Evolutionary conservation across 2,113 vertebrate species (phyloP), one percentile per base, ranked within the genome.

Genomic region (Arizona elegans): DNA sequence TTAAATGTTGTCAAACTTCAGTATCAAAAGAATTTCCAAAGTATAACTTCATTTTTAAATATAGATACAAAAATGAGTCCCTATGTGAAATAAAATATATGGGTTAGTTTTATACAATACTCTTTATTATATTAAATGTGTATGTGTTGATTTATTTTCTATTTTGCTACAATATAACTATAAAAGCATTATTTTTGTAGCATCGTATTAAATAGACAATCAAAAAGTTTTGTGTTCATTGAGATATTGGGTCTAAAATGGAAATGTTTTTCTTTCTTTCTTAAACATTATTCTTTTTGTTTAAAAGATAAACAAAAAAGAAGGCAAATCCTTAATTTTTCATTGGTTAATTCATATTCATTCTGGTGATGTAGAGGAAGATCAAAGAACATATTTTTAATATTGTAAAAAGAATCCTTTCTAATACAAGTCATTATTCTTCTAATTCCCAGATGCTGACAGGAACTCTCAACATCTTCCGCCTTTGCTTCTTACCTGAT

Each of bases 21-120:
- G 95, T 94, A 94, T 33, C 92, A 93, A 94, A 94, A 13, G 62
- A 54, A 96, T 96, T 95, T 94, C 93, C 93, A 95, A 94, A 93
- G 95, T 95, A 94, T 94, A 93, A 23, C 88, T 92, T 81, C 54
- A 24, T 19, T 81, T 43, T 43, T 43, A 81, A 81, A 81, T 81
- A 81, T 9, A 43, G 33, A 93, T 95, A 92, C 17, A 91, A 93
- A 95, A 96, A 93, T 93, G 1, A 81, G 33, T 3, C 70, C 17
- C 38, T 75, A n/a, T 17, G 2, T 75, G 13, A 17, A 33, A 75
- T 43, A 81, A 19, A 81, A 81, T 81, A 17, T 43, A 81, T 81
- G 33, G 3, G 75, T 81, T 81, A 9, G 38, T 81, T 81, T 81
- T 81, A 43, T 81, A 43, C 17, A 87, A 13, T 52, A 13, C 47